phyloP scores from a whole-genome alignment of 2,888 invertebrate genomes.

The Drosophila pegasa region DNA sequence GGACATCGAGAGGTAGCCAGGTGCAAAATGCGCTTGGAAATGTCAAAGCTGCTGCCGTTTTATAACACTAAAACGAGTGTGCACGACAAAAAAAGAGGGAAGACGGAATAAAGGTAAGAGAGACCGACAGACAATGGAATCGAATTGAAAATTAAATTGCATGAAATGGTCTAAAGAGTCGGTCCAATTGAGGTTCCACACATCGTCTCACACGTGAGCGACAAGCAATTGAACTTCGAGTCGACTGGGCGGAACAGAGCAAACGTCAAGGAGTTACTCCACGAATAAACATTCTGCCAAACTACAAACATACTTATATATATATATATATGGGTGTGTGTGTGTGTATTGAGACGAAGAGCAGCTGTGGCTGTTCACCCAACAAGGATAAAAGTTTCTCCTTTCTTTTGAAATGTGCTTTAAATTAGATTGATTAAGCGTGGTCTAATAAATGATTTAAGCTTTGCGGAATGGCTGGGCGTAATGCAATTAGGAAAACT shows the following conservation, averaged over 20 bases:
- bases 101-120: background rate
- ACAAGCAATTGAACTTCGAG: constrained; percentile 40
- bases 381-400: background rate
- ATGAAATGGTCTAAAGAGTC: constrained; percentile 44
- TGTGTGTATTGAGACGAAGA: background rate
- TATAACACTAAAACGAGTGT: constrained; percentile 34
- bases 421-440: background rate
- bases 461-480: no score
- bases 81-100: background rate
- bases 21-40: constrained; percentile 74
- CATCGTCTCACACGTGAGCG: constrained; percentile 21
- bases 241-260: constrained; percentile 50
- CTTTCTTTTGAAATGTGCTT: background rate
- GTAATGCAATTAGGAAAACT: no score
- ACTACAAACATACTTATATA: background rate
- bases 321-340: background rate
- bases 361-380: constrained; percentile 1
- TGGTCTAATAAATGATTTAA: no score
- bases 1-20: constrained; percentile 42
- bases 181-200: constrained; percentile 30
- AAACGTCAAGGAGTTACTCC: constrained; percentile 15
- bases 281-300: constrained; percentile 1
- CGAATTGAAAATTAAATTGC: constrained; percentile 75
- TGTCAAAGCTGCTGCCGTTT: constrained; percentile 73
- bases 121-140: constrained; percentile 54